Evolutionary conservation across 2,113 vertebrate species (phyloP).

Genomic region (Propithecus coquereli): DNA sequence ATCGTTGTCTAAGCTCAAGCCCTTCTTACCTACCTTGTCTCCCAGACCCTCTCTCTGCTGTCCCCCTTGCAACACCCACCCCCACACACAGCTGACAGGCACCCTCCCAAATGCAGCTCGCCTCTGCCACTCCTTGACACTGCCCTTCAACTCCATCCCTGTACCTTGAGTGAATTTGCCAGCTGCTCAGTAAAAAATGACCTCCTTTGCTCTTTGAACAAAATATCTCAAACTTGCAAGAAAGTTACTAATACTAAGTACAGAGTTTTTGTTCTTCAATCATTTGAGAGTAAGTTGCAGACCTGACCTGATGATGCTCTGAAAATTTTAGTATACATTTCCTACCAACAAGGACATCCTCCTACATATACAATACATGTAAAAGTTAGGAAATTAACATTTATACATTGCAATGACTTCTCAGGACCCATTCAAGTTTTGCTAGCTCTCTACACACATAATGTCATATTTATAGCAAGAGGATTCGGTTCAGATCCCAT

Average conservation of each 20-base stretch:
- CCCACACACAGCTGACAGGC: not conserved
- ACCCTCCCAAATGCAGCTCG: not conserved
- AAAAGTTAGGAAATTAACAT: not conserved
- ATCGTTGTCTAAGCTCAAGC: not conserved
- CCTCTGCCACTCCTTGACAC: accelerated
- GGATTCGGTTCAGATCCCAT: not conserved
- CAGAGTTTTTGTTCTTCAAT: not conserved
- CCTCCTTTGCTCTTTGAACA: not conserved
- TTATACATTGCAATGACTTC: not conserved
- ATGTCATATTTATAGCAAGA: not conserved
- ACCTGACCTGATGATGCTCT: not conserved
- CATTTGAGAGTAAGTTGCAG: not conserved
- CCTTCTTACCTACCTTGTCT: not conserved
- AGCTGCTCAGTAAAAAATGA: not conserved
- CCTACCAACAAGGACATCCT: not conserved
- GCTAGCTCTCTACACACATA: not conserved
- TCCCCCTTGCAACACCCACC: accelerated
- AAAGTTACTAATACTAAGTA: not conserved
- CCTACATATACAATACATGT: not conserved
- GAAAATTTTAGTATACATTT: not conserved
- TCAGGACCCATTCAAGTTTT: not conserved
- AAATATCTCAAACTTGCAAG: not conserved
- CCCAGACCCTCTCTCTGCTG: not conserved
- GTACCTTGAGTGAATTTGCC: not conserved
- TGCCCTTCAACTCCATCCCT: not conserved